These are phyloP conservation scores for Brachionus manjavacas DNA, from an alignment of 1,140 invertebrate species.

Conservation along the genomic window DNA sequence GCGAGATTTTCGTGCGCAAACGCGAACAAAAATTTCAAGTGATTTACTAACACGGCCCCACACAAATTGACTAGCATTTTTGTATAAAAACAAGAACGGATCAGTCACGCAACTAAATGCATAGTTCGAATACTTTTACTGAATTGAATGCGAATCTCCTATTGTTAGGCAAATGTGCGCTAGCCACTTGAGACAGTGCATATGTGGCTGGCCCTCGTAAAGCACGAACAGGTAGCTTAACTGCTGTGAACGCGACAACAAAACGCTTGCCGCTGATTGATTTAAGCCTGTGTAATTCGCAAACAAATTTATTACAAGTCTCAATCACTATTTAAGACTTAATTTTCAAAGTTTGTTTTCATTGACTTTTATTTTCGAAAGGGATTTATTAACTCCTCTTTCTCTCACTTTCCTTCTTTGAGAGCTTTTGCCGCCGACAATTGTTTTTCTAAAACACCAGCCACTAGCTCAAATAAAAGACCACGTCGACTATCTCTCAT, in stretches of 20 bases:
- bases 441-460: background rate
- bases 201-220: background rate
- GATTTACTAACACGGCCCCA: background rate
- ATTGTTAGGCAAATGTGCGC: background rate
- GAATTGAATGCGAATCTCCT: background rate
- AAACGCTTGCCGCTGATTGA: background rate
- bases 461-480: background rate
- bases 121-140: background rate
- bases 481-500: too few relatives aligned
- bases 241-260: background rate
- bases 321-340: slow-evolving; percentile 4
- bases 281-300: background rate
- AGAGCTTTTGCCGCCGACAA: background rate
- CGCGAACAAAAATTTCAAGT: background rate
- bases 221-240: background rate
- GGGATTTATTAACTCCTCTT: slow-evolving; percentile 13
- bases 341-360: slow-evolving; percentile 32
- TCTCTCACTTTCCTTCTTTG: background rate
- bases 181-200: background rate
- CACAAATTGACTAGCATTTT: slow-evolving; percentile 19
- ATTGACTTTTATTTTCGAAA: slow-evolving; percentile 10
- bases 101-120: background rate
- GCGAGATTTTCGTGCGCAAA: background rate
- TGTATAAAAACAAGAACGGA: background rate
- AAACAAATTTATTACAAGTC: slow-evolving; percentile 28